Base-by-base conservation (phyloP, 2,888 invertebrate genomes). In the Tortrix viridana region DNA sequence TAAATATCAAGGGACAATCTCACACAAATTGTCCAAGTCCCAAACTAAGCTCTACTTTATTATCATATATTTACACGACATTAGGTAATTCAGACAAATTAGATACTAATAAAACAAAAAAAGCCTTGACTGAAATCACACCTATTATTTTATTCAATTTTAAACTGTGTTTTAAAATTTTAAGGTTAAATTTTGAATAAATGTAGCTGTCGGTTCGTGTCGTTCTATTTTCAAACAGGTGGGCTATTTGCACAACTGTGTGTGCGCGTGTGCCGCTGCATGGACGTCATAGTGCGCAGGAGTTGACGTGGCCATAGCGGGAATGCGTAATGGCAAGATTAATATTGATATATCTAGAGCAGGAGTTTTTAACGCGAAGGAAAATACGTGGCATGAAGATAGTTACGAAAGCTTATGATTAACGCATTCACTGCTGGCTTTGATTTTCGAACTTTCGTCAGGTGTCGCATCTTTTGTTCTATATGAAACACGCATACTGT, bases 221-320 rank as follows among this genome's bases (percentile, higher is more conserved):
- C 5, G 16, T 41, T 41, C 1, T 41, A n/a, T 14, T n/a, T 41
- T n/a, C 6, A 41, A n/a, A 16, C 16, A 41, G 5, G 41, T 6
- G 2, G n/a, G n/a, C 3, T 60, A 38, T 57, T 44, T 48, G 50
- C 16, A 44, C 48, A 43, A 49, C 16, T 44, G 50, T 7, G 50
- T 7, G 32, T 57, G 58, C 68, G 65, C 70, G 69, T 67, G 70
- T 67, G 62, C 9, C 18, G 52, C 52, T 58, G 64, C 66, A 60
- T 58, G 58, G 66, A 64, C 62, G 47, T 65, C 67, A 66, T 62
- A 56, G 22, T 18, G 60, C 50, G 60, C 58, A 14, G 20, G 52
- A 48, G 53, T 63, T 38, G 60, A 55, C 62, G 38, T 46, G 19
- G 56, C 56, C 62, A 26, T 46, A 62, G 38, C 37, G 26, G 26